A percentile compares a stretch with the other conserved stretches of the same genome.
phyloP scores from a whole-genome alignment of 2,113 vertebrate genomes.

The Bostrychus sinensis region DNA sequence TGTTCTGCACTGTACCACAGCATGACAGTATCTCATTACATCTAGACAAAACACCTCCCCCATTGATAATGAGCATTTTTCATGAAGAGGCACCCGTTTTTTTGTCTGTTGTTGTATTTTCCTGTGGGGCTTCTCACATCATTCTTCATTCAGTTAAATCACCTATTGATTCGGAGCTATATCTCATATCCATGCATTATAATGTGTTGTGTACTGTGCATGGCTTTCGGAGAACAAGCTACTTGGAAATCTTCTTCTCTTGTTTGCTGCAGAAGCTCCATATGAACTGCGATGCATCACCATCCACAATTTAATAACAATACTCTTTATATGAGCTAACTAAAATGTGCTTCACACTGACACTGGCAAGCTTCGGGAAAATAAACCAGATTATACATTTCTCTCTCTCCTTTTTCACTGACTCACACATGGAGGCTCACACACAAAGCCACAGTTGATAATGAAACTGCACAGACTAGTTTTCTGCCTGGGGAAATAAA shows the following conservation, averaged over 20 bases:
- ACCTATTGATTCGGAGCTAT: slow-evolving; percentile 68
- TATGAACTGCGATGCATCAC: slow-evolving; percentile 45
- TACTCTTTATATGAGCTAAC: slow-evolving; percentile 60
- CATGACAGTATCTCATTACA: slow-evolving; percentile 81
- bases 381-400: slow-evolving; percentile 59
- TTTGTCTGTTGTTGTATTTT: slow-evolving; percentile 57
- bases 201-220: slow-evolving; percentile 54
- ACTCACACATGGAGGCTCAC: slow-evolving; percentile 12
- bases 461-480: slow-evolving; percentile 38
- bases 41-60: slow-evolving; percentile 77
- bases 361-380: slow-evolving; percentile 45
- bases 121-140: slow-evolving; percentile 55
- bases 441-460: slow-evolving; percentile 29
- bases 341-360: slow-evolving; percentile 65
- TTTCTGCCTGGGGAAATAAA: slow-evolving; percentile 41
- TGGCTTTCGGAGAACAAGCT: slow-evolving; percentile 31
- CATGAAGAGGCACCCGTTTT: slow-evolving; percentile 64
- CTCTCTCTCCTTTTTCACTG: slow-evolving; percentile 10
- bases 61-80: slow-evolving; percentile 81
- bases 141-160: slow-evolving; percentile 72
- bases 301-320: slow-evolving; percentile 65
- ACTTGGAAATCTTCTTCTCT: slow-evolving; percentile 38
- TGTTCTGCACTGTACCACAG: slow-evolving; percentile 77
- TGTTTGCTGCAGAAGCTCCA: slow-evolving; percentile 39
- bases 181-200: slow-evolving; percentile 67